Conservation (phyloP, 2,888 invertebrate genomes). For the Asteroscopus sphinx region DNA sequence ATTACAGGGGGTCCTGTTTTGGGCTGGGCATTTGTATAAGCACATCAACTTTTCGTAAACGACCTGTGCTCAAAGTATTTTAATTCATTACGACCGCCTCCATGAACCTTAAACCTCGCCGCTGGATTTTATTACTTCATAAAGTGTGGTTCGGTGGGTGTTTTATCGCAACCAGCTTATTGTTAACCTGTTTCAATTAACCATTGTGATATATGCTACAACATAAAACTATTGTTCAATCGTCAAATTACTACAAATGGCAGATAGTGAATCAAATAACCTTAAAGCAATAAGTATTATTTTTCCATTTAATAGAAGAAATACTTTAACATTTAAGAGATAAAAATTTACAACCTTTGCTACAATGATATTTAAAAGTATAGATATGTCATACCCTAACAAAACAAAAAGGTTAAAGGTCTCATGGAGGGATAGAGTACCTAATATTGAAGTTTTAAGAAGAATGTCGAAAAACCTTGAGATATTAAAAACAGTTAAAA, state of each 20-base stretch:
- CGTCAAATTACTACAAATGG: too few relatives aligned
- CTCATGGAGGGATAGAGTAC: too few relatives aligned
- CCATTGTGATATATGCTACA: conserved; percentile 14
- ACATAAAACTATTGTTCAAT: neutral
- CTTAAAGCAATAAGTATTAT: neutral
- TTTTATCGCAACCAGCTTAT: conserved; percentile 68
- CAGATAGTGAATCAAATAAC: too few relatives aligned
- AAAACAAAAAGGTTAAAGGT: too few relatives aligned
- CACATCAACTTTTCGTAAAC: conserved; percentile 85
- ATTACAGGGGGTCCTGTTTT: conserved; percentile 81
- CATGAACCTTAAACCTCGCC: conserved; percentile 75
- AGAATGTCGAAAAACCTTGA: too few relatives aligned
- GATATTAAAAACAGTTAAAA: too few relatives aligned
- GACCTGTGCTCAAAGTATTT: conserved; percentile 79
- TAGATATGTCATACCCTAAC: too few relatives aligned
- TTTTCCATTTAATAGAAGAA: neutral
- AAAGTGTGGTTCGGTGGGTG: conserved; percentile 67
- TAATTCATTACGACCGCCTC: conserved; percentile 75
- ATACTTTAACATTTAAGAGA: too few relatives aligned
- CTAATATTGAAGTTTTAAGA: too few relatives aligned
- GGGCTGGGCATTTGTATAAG: conserved; percentile 83
- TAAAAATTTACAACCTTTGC: too few relatives aligned
- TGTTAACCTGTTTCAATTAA: conserved; percentile 61
- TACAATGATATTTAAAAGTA: too few relatives aligned
- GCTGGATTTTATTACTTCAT: conserved; percentile 78